Conservation (phyloP, 2,113 vertebrate genomes). For the Zeus faber region DNA sequence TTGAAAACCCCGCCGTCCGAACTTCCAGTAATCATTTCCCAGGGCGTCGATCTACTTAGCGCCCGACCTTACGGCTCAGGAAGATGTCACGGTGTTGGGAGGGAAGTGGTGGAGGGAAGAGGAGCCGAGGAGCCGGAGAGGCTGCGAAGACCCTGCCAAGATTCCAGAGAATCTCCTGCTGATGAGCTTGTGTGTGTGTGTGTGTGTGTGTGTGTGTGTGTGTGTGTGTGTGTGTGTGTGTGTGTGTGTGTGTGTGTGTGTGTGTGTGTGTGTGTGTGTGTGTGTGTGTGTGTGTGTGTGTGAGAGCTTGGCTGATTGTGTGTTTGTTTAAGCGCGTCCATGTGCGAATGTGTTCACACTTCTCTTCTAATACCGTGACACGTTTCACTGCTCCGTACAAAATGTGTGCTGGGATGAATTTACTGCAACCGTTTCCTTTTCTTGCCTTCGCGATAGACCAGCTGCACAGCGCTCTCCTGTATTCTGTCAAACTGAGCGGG, state of each 20-base stretch:
- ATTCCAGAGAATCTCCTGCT: no score
- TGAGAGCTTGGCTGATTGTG: background rate
- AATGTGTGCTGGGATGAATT: conserved; percentile 12
- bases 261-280: conserved; percentile 11
- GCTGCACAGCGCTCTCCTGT: conserved; percentile 7
- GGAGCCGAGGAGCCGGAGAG: conserved; percentile 24
- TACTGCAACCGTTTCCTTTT: conserved; percentile 17
- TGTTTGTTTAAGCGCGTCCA: background rate
- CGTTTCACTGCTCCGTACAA: conserved; percentile 16
- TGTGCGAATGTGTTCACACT: conserved; percentile 12
- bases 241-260: background rate
- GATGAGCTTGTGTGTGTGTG: conserved; percentile 22
- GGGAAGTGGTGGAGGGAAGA: conserved; percentile 33
- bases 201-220: conserved; percentile 1
- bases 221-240: background rate
- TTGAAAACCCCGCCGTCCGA: no score
- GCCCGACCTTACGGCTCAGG: conserved; percentile 26
- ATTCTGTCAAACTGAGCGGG: conserved; percentile 22
- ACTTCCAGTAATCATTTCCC: no score
- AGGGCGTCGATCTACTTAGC: conserved; percentile 24
- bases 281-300: background rate
- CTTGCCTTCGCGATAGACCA: conserved; percentile 1
- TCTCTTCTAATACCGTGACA: conserved; percentile 23
- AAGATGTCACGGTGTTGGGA: conserved; percentile 43
- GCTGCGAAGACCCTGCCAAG: conserved; percentile 30